Conservation (phyloP, 2,113 vertebrate species). For the Capricornis sumatraensis region DNA sequence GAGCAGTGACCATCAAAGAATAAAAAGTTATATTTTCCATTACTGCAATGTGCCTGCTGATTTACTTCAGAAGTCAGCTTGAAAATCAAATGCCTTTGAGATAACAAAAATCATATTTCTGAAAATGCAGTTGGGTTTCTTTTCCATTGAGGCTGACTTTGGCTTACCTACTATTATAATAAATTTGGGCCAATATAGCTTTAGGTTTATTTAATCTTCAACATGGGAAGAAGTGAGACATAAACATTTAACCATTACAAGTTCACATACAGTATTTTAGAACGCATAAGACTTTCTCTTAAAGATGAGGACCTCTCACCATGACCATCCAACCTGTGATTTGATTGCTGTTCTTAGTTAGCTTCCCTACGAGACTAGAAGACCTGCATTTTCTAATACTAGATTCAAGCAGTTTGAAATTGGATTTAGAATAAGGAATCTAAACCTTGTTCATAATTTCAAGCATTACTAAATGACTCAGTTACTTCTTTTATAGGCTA, state of each 20-base stretch:
- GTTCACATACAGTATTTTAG: not conserved
- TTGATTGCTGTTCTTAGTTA: slow-evolving; percentile 4
- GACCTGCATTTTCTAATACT: not conserved
- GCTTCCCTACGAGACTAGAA: not conserved
- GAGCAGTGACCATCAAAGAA: not conserved
- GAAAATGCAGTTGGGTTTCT: not conserved
- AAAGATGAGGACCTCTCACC: not conserved
- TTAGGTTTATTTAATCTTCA: not conserved
- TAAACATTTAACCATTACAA: slow-evolving; percentile 18
- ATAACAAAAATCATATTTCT: not conserved
- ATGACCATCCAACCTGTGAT: not conserved
- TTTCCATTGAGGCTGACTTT: not conserved
- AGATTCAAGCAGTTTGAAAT: not conserved
- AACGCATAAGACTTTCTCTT: not conserved
- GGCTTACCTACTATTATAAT: not conserved
- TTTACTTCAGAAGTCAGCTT: not conserved
- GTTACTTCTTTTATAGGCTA: slow-evolving; percentile 20
- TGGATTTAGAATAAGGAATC: slow-evolving; percentile 9
- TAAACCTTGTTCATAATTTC: slow-evolving; percentile 9
- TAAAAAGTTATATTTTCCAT: not conserved
- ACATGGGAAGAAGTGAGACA: not conserved
- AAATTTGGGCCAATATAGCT: not conserved
- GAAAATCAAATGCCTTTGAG: not conserved
- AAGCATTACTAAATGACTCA: not conserved
- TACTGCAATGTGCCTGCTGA: not conserved